These are phyloP conservation scores for Columba janthina DNA, from an alignment of 2,113 vertebrate species.

Conservation along the genomic window DNA sequence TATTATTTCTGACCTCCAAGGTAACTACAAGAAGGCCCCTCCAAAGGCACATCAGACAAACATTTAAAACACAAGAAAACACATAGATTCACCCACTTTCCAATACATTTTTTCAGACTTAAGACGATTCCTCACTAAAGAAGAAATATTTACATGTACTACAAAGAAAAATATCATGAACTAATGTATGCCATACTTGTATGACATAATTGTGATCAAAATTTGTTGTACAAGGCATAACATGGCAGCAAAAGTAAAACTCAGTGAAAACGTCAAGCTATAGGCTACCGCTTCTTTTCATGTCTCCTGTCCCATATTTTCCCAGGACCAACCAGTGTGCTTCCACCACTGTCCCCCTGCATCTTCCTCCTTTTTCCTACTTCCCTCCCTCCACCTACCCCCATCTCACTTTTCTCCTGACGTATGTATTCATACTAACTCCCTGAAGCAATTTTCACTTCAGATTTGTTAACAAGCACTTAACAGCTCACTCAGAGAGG, in stretches of 20 bases:
- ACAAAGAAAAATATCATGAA: neutral
- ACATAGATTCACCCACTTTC: neutral
- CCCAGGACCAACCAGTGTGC: neutral
- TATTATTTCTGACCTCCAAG: neutral
- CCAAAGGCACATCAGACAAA: neutral
- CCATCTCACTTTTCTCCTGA: neutral
- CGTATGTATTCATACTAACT: neutral
- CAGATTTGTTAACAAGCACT: neutral
- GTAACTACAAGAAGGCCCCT: neutral
- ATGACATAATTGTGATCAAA: neutral
- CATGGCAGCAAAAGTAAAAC: neutral
- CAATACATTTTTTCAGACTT: neutral
- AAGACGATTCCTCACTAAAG: neutral
- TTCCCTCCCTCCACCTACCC: neutral
- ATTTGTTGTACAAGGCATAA: neutral
- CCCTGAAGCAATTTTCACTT: neutral
- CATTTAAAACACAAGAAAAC: neutral
- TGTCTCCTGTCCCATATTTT: neutral
- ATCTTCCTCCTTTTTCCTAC: neutral
- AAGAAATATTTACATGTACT: neutral
- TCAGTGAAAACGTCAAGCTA: neutral
- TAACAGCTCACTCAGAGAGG: neutral
- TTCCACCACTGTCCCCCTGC: neutral
- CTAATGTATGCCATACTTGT: neutral
- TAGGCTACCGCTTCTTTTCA: neutral